Conservation (phyloP, 1,140 invertebrate genomes). For the Drosophila takahashii region DNA sequence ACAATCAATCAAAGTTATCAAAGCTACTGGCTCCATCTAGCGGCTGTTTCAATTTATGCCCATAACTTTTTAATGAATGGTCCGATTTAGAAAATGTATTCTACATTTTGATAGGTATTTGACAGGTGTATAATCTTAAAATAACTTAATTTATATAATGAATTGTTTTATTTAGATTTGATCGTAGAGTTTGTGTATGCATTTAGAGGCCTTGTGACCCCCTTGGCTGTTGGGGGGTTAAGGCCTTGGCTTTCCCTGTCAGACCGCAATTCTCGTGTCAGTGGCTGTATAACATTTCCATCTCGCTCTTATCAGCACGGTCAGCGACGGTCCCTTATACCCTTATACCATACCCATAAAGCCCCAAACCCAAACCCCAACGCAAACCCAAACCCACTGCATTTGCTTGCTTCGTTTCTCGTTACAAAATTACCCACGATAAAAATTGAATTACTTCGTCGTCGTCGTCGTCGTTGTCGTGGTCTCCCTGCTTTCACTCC, state of each 20-base stretch:
- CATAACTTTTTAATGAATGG: too few relatives aligned
- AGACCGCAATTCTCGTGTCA: constrained; percentile 28
- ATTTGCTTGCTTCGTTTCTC: constrained; percentile 77
- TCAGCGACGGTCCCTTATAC: constrained; percentile 28
- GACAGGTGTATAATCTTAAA: too few relatives aligned
- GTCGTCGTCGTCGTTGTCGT: constrained; percentile 36
- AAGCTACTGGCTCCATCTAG: too few relatives aligned
- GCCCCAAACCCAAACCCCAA: neutral
- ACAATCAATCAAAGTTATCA: too few relatives aligned
- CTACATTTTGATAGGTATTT: too few relatives aligned
- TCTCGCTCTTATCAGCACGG: constrained; percentile 41
- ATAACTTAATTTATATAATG: too few relatives aligned
- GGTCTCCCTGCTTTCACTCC: constrained; percentile 37
- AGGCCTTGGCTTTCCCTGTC: constrained; percentile 36
- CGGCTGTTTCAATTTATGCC: too few relatives aligned
- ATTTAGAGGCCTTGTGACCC: neutral
- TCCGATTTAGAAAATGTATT: too few relatives aligned
- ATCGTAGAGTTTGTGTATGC: neutral
- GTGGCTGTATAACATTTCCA: constrained; percentile 51
- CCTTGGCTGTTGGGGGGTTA: constrained; percentile 17
- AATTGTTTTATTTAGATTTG: neutral
- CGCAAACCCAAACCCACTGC: constrained; percentile 36
- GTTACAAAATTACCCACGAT: constrained; percentile 84
- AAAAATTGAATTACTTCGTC: constrained; percentile 84
- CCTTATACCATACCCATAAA: neutral